Base-by-base conservation (phyloP, 2,113 vertebrate species). In the Otocyon megalotis region DNA sequence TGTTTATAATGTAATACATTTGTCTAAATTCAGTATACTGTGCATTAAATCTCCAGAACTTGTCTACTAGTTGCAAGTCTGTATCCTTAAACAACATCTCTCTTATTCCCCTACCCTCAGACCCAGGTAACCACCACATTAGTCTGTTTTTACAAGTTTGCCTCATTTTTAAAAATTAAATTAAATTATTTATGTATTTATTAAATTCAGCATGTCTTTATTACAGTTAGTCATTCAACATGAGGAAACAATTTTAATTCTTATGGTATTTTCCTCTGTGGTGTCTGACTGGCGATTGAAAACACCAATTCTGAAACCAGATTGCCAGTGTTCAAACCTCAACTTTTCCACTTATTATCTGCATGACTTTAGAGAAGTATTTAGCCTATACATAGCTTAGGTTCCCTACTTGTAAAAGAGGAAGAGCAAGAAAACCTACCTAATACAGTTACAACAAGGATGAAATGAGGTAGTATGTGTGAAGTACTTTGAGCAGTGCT, bases 241-340 rank as follows among this genome's bases (percentile, higher is more conserved):
- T 43, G 35, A 35, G 37, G 62, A 89, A 89, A 48, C 10, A 15
- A 63, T 74, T 11, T 77, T 94, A 85, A 35, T 65, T 87, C 62
- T 74, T 94, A 43, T 20, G 4, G 30, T 26, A 35, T 96, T 97
- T 93, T 93, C 60, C 82, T 77, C 26, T 72, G 15, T 50, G 35
- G 15, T 54, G 58, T 79, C 48, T 87, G 63, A 28, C 62, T 24
- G 65, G 8, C 9, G 9, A 12, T 43, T 72, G 54, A 88, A 93
- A 82, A 54, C 15, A 87, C 13, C 20, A 0, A 32, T 88, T 79
- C n/a, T 72, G 35, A 93, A 56, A 83, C 12, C 22, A 72, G 37
- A 60, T 32, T 79, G 1, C 43, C 26, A n/a, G n/a, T 17, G 32
- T 43, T 71, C 48, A 83, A 72, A 58, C 22, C 50, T 74, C 71